These are phyloP conservation scores for Leptosomus discolor DNA, from an alignment of 2,113 vertebrate species.

Conservation along the genomic window DNA sequence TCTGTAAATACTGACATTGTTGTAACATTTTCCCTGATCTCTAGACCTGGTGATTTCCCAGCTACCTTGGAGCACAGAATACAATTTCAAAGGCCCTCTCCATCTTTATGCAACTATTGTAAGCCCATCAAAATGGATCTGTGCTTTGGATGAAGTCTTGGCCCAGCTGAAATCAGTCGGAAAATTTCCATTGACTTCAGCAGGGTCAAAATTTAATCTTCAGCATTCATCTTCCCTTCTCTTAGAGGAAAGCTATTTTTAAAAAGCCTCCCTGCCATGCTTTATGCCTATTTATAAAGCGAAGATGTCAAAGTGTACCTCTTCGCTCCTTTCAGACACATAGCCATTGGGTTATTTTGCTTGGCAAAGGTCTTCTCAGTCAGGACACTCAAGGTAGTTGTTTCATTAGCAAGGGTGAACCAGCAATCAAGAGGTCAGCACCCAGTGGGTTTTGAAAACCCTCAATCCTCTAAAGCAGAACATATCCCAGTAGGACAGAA, in stretches of 20 bases:
- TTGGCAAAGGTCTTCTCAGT: background rate
- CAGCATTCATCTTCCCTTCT: background rate
- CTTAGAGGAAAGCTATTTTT: conserved; percentile 38
- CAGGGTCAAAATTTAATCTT: background rate
- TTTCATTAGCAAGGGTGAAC: conserved; percentile 25
- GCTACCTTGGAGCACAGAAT: background rate
- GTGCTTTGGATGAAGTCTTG: background rate
- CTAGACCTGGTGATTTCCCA: background rate
- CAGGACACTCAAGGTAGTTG: background rate
- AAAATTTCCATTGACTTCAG: background rate
- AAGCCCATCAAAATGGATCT: background rate
- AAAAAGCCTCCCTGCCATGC: conserved; percentile 33
- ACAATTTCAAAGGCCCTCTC: background rate
- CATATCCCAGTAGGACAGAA: conserved; percentile 18
- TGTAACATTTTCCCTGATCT: background rate
- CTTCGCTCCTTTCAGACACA: background rate
- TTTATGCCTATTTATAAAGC: conserved; percentile 46
- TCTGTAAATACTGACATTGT: background rate
- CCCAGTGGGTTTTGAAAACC: background rate
- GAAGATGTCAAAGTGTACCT: background rate
- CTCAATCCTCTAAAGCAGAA: background rate
- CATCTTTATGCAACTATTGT: background rate
- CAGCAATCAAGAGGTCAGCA: conserved; percentile 51
- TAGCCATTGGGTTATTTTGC: background rate
- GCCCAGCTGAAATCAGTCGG: background rate